These are phyloP conservation scores for Ennomos erosarius DNA, from an alignment of 2,888 invertebrate species.

Conservation along the genomic window DNA sequence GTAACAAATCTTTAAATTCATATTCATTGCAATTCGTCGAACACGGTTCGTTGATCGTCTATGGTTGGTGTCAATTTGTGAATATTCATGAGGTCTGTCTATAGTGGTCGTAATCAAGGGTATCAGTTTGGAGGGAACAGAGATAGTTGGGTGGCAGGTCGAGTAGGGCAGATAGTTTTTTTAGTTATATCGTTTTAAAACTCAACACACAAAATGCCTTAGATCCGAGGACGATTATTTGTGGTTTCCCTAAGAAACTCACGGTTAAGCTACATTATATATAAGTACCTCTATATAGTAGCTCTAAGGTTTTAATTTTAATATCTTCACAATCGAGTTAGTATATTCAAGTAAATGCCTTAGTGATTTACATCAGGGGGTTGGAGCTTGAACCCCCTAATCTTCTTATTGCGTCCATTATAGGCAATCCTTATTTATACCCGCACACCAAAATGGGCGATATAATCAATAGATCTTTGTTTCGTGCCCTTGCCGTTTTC, in stretches of 20 bases:
- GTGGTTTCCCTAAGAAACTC: too few relatives aligned
- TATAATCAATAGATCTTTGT: conserved; percentile 62
- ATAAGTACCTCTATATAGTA: too few relatives aligned
- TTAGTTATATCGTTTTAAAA: too few relatives aligned
- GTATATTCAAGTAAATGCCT: too few relatives aligned
- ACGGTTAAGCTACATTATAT: too few relatives aligned
- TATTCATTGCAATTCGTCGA: conserved; percentile 66
- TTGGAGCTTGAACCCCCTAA: not conserved
- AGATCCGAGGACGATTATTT: too few relatives aligned
- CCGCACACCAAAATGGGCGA: conserved; percentile 51
- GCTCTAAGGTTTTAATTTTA: too few relatives aligned
- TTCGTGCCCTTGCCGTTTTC: conserved; percentile 53
- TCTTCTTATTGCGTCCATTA: conserved; percentile 4
- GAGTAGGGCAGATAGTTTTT: too few relatives aligned
- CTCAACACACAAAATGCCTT: too few relatives aligned
- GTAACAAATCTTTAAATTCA: conserved; percentile 55
- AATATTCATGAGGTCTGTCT: conserved; percentile 56
- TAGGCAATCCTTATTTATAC: conserved; percentile 18
- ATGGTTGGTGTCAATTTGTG: conserved; percentile 47
- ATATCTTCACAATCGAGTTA: too few relatives aligned
- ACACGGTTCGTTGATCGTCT: conserved; percentile 57
- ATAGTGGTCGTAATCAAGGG: conserved; percentile 1
- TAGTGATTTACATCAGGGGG: too few relatives aligned
- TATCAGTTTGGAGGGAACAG: not conserved
- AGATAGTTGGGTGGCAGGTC: too few relatives aligned